Percentiles rank a stretch among this genome's conserved stretches.
phyloP scores from a whole-genome alignment of 1,140 invertebrate genomes.

The Drosophila littoralis region DNA sequence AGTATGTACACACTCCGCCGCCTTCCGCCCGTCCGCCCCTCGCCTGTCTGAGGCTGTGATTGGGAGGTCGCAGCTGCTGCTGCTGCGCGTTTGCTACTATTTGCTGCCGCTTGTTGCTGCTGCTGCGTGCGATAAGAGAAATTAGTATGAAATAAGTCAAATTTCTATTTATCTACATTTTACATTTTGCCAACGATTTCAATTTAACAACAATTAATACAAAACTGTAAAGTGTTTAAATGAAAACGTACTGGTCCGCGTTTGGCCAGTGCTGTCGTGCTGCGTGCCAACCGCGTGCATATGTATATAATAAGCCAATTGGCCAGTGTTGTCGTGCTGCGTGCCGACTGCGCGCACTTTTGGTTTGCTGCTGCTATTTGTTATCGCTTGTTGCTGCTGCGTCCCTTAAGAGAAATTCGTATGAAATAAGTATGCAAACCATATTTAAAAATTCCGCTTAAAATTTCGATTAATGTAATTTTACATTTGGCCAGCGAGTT shows the following conservation, averaged over 20 bases:
- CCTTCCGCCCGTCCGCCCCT: too few species aligned
- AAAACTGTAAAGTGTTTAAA: too few species aligned
- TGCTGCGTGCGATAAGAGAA: not conserved
- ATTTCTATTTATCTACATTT: not conserved
- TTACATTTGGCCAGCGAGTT: too few species aligned
- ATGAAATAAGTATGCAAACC: not conserved
- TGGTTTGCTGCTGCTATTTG: not conserved
- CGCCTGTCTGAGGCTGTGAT: too few species aligned
- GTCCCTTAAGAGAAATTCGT: not conserved
- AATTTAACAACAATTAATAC: too few species aligned
- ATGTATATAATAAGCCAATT: too few species aligned
- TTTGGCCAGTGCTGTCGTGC: too few species aligned
- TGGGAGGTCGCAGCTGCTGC: conserved; percentile 19
- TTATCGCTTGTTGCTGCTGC: conserved; percentile 1
- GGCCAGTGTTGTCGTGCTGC: too few species aligned
- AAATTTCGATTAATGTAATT: not conserved
- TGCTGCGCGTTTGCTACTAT: conserved; percentile 32
- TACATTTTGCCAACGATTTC: not conserved
- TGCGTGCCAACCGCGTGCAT: too few species aligned
- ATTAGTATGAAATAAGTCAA: not conserved
- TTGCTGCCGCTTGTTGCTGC: conserved; percentile 2
- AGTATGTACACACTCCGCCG: not conserved
- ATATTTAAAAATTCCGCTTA: too few species aligned
- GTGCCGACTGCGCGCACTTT: too few species aligned
- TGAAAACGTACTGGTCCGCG: too few species aligned